Conservation (phyloP, 2,113 vertebrate species). For the Rhea americana region DNA sequence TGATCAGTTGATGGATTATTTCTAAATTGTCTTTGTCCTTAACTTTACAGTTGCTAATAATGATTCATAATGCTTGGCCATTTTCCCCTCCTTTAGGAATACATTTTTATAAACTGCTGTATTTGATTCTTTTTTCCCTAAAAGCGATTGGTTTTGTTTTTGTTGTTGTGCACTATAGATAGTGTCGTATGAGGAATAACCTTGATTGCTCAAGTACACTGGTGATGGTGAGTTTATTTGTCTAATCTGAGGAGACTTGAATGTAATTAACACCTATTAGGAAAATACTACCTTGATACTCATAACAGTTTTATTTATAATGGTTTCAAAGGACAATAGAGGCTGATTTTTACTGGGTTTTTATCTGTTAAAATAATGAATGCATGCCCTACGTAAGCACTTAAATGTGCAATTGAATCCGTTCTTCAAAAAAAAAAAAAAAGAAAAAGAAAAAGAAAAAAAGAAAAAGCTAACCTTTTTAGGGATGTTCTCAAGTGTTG, state of each 20-base stretch:
- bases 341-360: neutral
- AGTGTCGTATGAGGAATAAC: neutral
- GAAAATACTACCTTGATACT: neutral
- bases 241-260: neutral
- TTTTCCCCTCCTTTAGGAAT: neutral
- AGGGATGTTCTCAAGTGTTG: neutral
- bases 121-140: neutral
- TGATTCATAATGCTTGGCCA: conserved; percentile 36
- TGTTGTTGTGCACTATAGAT: neutral
- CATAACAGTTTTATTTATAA: neutral
- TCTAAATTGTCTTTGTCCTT: conserved; percentile 40
- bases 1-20: conserved; percentile 51
- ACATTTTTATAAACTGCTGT: neutral
- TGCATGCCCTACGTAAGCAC: neutral
- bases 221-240: neutral
- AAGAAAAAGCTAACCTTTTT: neutral
- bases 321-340: neutral
- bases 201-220: neutral
- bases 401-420: neutral
- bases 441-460: neutral
- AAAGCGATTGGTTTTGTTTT: neutral
- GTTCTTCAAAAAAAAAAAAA: neutral
- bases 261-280: neutral
- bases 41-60: conserved; percentile 32
- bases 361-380: conserved; percentile 3